phyloP scores from a whole-genome alignment of 2,797 vertebrate genomes.

The Poecilia gillii region DNA sequence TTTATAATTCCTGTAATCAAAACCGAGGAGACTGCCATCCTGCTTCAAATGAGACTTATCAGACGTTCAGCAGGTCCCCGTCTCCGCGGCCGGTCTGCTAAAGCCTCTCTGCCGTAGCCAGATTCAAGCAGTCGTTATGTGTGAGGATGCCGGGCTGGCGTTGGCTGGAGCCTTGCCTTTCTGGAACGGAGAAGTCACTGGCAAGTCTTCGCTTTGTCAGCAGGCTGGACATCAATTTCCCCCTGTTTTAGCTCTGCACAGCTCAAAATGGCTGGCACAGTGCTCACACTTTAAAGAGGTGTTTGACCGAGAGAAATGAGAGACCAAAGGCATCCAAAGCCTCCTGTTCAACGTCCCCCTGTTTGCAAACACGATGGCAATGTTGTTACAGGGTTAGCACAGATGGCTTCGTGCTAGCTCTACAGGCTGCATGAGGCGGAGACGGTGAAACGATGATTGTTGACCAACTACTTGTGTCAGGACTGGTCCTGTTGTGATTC shows the following conservation, averaged over 20 bases:
- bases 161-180: slow-evolving; percentile 46
- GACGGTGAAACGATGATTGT: background rate
- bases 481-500: background rate
- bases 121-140: slow-evolving; percentile 41
- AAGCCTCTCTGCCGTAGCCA: slow-evolving; percentile 49
- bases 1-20: slow-evolving; percentile 61
- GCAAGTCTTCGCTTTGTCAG: slow-evolving; percentile 49
- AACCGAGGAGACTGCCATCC: slow-evolving; percentile 42
- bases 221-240: slow-evolving; percentile 33
- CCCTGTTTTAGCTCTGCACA: slow-evolving; percentile 30
- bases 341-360: slow-evolving; percentile 3
- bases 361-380: slow-evolving; percentile 30
- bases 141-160: slow-evolving; percentile 35
- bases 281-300: slow-evolving; percentile 17
- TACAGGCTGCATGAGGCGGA: background rate
- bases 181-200: slow-evolving; percentile 50
- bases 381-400: slow-evolving; percentile 19
- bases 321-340: slow-evolving; percentile 20
- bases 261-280: slow-evolving; percentile 19
- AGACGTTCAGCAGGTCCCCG: slow-evolving; percentile 54
- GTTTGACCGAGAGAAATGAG: slow-evolving; percentile 32
- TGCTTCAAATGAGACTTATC: slow-evolving; percentile 58
- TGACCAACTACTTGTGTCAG: background rate
- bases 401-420: slow-evolving; percentile 8
- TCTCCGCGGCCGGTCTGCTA: slow-evolving; percentile 44